phyloP scores from a whole-genome alignment of 2,797 vertebrate genomes.

The Todus mexicanus region DNA sequence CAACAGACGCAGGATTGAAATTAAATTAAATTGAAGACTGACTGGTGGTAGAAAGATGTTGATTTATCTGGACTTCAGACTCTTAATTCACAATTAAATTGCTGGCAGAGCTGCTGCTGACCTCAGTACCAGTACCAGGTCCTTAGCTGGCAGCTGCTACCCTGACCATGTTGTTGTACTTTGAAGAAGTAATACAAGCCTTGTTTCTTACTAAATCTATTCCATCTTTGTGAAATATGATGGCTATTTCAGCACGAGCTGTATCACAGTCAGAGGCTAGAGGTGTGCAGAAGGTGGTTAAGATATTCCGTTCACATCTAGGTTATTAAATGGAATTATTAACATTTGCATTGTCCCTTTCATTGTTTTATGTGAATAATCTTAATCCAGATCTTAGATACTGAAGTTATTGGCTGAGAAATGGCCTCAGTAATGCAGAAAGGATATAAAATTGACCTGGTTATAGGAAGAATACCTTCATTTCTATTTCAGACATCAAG shows the following conservation, averaged over 20 bases:
- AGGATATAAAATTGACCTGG: background rate
- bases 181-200: background rate
- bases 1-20: constrained; percentile 9
- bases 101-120: background rate
- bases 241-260: background rate
- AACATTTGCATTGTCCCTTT: background rate
- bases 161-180: background rate
- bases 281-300: background rate
- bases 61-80: background rate
- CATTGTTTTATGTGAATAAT: background rate
- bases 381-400: background rate
- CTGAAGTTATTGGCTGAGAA: background rate
- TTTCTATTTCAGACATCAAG: background rate
- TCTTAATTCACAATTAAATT: background rate
- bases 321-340: background rate
- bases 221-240: background rate
- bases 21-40: background rate
- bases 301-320: background rate
- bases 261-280: background rate
- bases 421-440: background rate
- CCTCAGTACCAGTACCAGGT: background rate
- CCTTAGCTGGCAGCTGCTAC: background rate
- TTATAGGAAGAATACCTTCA: background rate
- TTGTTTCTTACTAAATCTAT: background rate
- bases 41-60: background rate